A percentile compares a stretch with the other conserved stretches of the same genome.
phyloP scores from a whole-genome alignment of 2,888 invertebrate species.

The Folsomia manolachei region DNA sequence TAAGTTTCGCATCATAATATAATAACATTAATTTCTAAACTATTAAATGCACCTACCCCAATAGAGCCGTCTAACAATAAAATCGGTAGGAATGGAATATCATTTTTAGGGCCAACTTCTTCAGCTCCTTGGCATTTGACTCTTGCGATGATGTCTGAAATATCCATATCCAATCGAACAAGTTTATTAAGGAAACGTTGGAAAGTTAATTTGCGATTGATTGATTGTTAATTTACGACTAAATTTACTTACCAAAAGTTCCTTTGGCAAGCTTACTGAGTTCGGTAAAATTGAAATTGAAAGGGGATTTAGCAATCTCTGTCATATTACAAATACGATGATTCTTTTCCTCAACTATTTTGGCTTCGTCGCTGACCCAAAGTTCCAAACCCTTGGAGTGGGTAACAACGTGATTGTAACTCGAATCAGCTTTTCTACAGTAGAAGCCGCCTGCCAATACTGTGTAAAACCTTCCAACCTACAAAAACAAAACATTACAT shows the following conservation, averaged over 20 bases:
- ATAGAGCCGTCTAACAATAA: background rate
- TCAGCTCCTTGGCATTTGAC: background rate
- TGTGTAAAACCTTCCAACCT: background rate
- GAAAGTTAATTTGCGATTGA: too few relatives aligned
- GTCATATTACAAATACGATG: background rate
- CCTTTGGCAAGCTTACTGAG: slow-evolving; percentile 1
- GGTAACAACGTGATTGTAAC: background rate
- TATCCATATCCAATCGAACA: background rate
- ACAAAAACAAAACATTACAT: background rate
- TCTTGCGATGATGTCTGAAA: background rate
- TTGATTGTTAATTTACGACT: too few relatives aligned
- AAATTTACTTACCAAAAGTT: background rate
- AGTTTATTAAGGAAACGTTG: too few relatives aligned
- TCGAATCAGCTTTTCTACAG: background rate
- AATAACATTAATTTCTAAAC: background rate
- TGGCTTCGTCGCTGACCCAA: background rate
- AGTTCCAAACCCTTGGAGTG: background rate
- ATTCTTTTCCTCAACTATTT: background rate
- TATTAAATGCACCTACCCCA: background rate
- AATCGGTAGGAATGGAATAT: background rate
- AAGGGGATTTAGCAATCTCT: background rate
- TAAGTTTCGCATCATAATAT: background rate
- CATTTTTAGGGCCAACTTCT: background rate
- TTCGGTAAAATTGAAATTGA: background rate
- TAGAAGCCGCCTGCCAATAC: background rate